These are phyloP conservation scores for Zosterops borbonicus DNA, from an alignment of 2,113 vertebrate genomes.

Conservation along the genomic window DNA sequence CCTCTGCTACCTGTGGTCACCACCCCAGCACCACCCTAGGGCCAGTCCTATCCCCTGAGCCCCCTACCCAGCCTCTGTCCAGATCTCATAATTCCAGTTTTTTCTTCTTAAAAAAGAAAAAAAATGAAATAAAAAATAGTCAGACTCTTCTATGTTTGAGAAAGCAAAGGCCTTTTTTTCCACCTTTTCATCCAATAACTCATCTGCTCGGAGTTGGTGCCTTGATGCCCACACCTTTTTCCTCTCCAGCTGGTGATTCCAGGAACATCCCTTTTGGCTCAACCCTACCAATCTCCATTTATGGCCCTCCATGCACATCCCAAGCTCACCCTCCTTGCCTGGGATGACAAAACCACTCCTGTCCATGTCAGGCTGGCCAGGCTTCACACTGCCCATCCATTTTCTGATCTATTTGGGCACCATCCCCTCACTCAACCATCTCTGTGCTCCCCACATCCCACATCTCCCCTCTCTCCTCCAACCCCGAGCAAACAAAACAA, in stretches of 20 bases:
- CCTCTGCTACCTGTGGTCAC: not conserved
- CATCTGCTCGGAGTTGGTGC: not conserved
- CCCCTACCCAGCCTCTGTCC: not conserved
- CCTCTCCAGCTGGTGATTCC: not conserved
- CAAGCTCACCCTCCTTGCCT: not conserved
- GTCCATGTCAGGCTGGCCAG: rapidly evolving
- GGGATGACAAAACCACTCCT: not conserved
- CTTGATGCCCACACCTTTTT: not conserved
- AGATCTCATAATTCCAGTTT: not conserved
- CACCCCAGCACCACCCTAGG: not conserved
- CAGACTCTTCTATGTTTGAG: not conserved
- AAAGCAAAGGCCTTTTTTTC: not conserved
- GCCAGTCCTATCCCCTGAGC: not conserved
- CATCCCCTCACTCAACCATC: not conserved
- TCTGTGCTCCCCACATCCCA: not conserved
- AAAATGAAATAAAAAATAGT: not conserved
- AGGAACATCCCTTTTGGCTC: not conserved
- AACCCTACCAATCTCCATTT: not conserved
- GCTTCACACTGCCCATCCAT: not conserved
- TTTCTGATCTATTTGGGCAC: not conserved
- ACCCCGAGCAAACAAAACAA: conserved; percentile 28
- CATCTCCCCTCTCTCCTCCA: not conserved
- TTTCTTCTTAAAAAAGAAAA: not conserved
- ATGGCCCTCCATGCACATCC: not conserved
- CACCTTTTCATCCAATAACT: not conserved